Base-by-base conservation (phyloP, 2,797 vertebrate genomes). In the Sphenopsis melanotis region DNA sequence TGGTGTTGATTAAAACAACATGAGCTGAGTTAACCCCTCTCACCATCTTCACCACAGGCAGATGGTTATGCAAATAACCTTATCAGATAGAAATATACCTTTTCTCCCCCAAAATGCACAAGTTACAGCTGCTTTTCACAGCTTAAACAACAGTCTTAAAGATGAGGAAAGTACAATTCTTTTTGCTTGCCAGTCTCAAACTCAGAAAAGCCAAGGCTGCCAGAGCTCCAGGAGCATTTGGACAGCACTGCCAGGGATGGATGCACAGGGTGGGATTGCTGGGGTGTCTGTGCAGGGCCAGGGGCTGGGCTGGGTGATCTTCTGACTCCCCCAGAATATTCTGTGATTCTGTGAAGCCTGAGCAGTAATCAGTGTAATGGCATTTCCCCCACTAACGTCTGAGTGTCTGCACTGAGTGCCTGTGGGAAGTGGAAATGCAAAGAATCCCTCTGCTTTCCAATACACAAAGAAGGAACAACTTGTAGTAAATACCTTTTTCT, bases 401-500 rank as follows among this genome's bases (percentile, higher is more conserved):
- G 64, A 10, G 5, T 39, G 36, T 16, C 52, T 52, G 24, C 9
- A 1, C 6, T 11, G 34, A 68, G 39, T 19, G 41, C 37, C 49
- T 10, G 39, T 17, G 49, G 36, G 30, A 66, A 78, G 53, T 0
- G 6, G 37, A 71, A 89, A 66, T 6, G 29, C 41, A 36, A 42
- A 37, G 13, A 37, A 41, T 15, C 12, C 36, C 27, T 84, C 24
- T 55, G 63, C 17, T 76, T 74, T 64, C 27, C 60, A 30, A 22
- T 3, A 41, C 15, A 60, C 12, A 41, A 87, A 60, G 44, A 7
- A 69, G 32, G 26, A 95, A 68, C 29, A 68, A 41, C 32, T 64
- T 17, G 5, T 6, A 14, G 2, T 0, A 55, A 59, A 23, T 98
- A 99, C 99, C 98, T 99, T 99, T 96, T 98, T 99, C 96, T 99